phyloP scores from a whole-genome alignment of 1,140 invertebrate genomes.

The Chrysopa pallens region DNA sequence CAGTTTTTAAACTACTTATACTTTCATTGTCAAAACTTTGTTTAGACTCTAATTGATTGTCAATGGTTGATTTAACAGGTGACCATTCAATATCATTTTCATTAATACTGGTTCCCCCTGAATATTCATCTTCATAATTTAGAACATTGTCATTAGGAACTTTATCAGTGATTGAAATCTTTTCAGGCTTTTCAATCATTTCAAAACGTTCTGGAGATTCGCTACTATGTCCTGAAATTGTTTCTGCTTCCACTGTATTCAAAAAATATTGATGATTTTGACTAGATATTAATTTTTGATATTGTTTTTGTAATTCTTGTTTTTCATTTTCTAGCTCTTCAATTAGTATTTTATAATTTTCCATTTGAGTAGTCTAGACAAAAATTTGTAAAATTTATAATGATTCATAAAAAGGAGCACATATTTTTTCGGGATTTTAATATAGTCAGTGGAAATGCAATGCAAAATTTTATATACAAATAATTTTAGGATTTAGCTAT shows the following conservation, averaged over 20 bases:
- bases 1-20: too few relatives aligned
- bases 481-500: too few relatives aligned
- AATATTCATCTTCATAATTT: slow-evolving; percentile 14
- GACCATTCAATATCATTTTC: slow-evolving; percentile 14
- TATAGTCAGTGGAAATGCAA: too few relatives aligned
- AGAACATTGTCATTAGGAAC: slow-evolving; percentile 8
- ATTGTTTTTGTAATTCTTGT: not conserved
- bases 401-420: not conserved
- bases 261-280: slow-evolving; percentile 2
- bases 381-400: not conserved
- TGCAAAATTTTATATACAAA: too few relatives aligned
- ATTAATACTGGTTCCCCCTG: slow-evolving; percentile 16
- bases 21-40: too few relatives aligned
- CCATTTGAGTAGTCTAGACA: not conserved
- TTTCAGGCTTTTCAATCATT: slow-evolving; percentile 16
- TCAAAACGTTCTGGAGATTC: slow-evolving; percentile 22
- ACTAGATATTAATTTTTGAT: not conserved
- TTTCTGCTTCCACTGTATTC: slow-evolving; percentile 3
- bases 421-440: too few relatives aligned
- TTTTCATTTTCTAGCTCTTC: not conserved
- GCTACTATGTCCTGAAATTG: slow-evolving; percentile 7
- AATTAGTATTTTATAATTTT: not conserved
- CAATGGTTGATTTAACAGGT: slow-evolving; percentile 6
- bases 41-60: not conserved
- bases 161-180: slow-evolving; percentile 7